Evolutionary conservation across 2,113 vertebrate genomes (phyloP), one percentile per base, ranked within the genome.

Genomic region (Sphyrna mokarran): DNA sequence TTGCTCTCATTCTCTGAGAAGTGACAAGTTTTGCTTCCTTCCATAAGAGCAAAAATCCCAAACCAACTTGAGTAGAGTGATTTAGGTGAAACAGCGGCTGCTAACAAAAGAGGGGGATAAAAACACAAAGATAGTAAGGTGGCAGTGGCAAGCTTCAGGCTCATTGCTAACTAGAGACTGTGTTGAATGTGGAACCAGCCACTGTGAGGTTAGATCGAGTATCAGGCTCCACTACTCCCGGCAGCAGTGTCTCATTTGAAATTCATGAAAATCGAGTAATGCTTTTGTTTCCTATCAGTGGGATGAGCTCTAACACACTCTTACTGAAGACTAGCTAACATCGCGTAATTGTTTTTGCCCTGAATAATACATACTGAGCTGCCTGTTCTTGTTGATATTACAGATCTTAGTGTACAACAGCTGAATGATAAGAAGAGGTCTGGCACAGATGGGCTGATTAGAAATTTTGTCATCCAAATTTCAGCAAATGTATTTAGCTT

Each of bases 271-370:
- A 98, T 96, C 96, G 97, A 97, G 96, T 95, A 95, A 95, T 96
- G 96, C 96, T 97, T 97, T 98, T 97, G 96, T 97, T 97, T 97
- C 96, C 96, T 96, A 83, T 96, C 97, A 97, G 96, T 76, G 96
- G 96, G 96, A 97, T 96, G 96, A 97, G 96, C 95, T 96, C 96
- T 96, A 96, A 97, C 96, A 96, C 96, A 95, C 93, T 96, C 97
- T 97, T 97, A 97, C 97, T 97, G 97, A 97, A 97, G 97, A 96
- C 97, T 97, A 97, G 96, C 96, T 96, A 98, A 97, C 96, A 95
- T 54, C 96, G 96, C 96, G 96, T 97, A 97, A 97, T 97, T 98
- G 97, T 97, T 98, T 98, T 97, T 97, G 96, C 96, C 97, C 96
- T 97, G 97, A 97, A 97, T 96, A 97, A 96, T 96, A 96, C 96